A percentile compares a stretch with the other conserved stretches of the same genome.
These are phyloP conservation scores for Osmoderma eremita DNA, from an alignment of 2,888 invertebrate genomes.

Conservation along the genomic window DNA sequence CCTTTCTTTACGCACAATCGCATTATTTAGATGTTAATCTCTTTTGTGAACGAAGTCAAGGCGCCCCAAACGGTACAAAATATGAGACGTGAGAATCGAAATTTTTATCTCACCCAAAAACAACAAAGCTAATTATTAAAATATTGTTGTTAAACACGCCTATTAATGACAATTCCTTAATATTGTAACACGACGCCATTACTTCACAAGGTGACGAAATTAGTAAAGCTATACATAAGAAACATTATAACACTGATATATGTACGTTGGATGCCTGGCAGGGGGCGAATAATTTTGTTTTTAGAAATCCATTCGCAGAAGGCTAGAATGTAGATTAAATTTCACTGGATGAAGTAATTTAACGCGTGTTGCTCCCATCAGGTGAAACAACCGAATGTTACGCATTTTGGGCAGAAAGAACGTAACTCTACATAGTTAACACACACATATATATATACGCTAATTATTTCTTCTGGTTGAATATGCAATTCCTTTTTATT, in stretches of 20 bases:
- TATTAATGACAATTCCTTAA: slow-evolving; percentile 5
- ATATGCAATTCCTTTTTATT: too few relatives aligned
- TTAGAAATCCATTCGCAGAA: slow-evolving; percentile 13
- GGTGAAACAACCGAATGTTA: too few relatives aligned
- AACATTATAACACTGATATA: neutral
- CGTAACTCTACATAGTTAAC: too few relatives aligned
- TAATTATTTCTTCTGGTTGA: too few relatives aligned
- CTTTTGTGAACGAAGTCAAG: slow-evolving; percentile 21
- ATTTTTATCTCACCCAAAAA: neutral
- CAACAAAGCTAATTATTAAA: neutral
- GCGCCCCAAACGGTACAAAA: neutral
- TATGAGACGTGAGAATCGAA: slow-evolving; percentile 8
- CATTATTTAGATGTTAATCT: slow-evolving; percentile 19
- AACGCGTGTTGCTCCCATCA: too few relatives aligned
- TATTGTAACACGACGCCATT: neutral
- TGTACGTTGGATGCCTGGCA: neutral
- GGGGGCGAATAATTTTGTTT: neutral
- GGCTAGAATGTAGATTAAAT: slow-evolving; percentile 6
- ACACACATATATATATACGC: too few relatives aligned
- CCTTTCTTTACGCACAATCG: too few relatives aligned
- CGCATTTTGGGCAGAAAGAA: too few relatives aligned
- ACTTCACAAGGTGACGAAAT: slow-evolving; percentile 10
- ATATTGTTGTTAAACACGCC: neutral
- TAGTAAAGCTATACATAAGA: neutral
- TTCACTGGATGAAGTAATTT: slow-evolving; percentile 1